Evolutionary conservation across 2,113 vertebrate species (phyloP), one percentile per base, ranked within the genome.

Genomic region (Cygnus atratus): DNA sequence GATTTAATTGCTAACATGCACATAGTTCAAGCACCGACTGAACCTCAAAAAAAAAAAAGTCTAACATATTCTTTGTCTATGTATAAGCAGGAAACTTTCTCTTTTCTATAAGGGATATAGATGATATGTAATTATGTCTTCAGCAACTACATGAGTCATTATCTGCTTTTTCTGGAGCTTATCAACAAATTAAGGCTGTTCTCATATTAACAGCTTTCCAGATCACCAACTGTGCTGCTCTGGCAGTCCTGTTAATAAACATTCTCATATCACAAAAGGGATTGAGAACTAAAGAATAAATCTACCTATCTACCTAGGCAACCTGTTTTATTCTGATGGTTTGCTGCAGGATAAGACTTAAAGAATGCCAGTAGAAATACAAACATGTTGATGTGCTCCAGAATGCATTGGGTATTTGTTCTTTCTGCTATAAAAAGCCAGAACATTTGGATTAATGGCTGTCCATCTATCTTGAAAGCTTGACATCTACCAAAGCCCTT

Each of bases 121-220:
- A 91, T 89, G 39, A 86, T 66, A 43, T 3, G 4, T 46, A 94
- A 82, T 87, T 94, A 83, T 48, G 29, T 37, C 75, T 96, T 92
- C 59, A 83, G 17, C 48, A 92, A 31, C 63, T 83, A 71, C 39
- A 43, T 67, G 33, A 54, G 35, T 57, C 65, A 91, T 87, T 80
- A 81, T 78, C 62, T 95, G 15, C 62, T 87, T 95, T 86, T 73
- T 96, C 55, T 88, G 39, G 43, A 91, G 20, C 26, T 91, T 77
- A 75, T 43, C 41, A 88, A 90, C 61, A 93, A 94, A 75, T 92
- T 90, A 92, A 93, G 44, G 37, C 48, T 88, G 21, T 74, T 72
- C 62, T 73, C 7, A 15, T 44, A 68, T 89, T 73, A 88, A 78
- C 39, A 68, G 22, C 22, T 87, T 39, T 66, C 13, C 5, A 6